Evolutionary conservation across 2,888 invertebrate genomes (phyloP).

Genomic region (Ganaspis brasiliensis): DNA sequence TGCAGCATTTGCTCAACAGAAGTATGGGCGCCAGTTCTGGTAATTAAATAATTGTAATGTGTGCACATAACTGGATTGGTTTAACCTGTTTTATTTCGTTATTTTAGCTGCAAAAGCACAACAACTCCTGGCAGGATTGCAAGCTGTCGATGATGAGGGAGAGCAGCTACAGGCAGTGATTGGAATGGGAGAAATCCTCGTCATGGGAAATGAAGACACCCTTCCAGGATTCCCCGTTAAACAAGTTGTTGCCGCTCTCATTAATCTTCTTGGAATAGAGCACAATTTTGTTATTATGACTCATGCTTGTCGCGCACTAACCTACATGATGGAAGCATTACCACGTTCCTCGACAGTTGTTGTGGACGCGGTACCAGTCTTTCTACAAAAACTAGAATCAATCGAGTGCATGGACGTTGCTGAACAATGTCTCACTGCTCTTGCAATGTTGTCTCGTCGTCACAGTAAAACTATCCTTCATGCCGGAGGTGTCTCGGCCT

Average conservation of each 20-base stretch:
- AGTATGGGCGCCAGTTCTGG: constrained; percentile 94
- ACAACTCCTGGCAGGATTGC: constrained; percentile 94
- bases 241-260: constrained; percentile 97
- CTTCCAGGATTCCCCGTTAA: constrained; percentile 99
- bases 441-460: constrained; percentile 97
- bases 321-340: constrained; percentile 99
- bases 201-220: constrained; percentile 99
- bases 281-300: constrained; percentile 99
- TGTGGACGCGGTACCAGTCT: constrained; percentile 97
- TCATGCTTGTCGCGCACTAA: constrained; percentile 98
- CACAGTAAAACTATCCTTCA: constrained; percentile 98
- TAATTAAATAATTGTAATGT: constrained; percentile 74
- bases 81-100: not conserved
- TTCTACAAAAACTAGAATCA: constrained; percentile 97
- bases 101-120: constrained; percentile 93
- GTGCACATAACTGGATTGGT: not conserved
- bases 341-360: constrained; percentile 98
- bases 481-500: constrained; percentile 97
- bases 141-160: constrained; percentile 96
- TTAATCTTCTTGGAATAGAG: constrained; percentile 95
- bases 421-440: constrained; percentile 97
- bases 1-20: constrained; percentile 97
- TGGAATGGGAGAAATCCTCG: constrained; percentile 98
- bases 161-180: constrained; percentile 98
- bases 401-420: constrained; percentile 99